These are phyloP conservation scores for Tachysurus fulvidraco DNA, from an alignment of 2,113 vertebrate species.

Conservation along the genomic window DNA sequence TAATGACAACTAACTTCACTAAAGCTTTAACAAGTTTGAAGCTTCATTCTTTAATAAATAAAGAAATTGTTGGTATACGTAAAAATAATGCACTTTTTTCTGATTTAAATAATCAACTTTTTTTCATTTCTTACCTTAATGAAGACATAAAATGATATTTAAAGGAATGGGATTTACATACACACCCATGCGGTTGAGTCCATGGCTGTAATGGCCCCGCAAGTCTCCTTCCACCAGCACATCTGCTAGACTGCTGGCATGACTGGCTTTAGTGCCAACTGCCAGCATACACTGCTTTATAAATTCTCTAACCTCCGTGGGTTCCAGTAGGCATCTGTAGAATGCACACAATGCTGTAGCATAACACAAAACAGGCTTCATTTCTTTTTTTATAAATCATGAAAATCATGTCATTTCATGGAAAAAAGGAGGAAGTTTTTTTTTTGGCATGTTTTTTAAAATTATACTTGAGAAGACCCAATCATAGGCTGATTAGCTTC, in stretches of 20 bases:
- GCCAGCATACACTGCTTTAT: slow-evolving; percentile 71
- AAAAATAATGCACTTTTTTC: background rate
- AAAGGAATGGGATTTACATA: background rate
- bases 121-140: background rate
- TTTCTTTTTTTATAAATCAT: background rate
- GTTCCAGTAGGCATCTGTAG: slow-evolving; percentile 71
- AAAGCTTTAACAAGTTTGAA: no score
- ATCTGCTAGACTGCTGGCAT: slow-evolving; percentile 71
- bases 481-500: background rate
- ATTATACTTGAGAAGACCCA: background rate
- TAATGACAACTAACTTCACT: background rate
- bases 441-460: background rate
- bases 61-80: no score
- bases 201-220: slow-evolving; percentile 78
- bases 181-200: slow-evolving; percentile 77
- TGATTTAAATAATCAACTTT: background rate
- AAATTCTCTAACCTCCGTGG: slow-evolving; percentile 68
- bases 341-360: background rate
- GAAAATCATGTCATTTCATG: no score
- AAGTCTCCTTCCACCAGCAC: slow-evolving; percentile 75
- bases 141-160: background rate
- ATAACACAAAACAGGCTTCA: background rate
- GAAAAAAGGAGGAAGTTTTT: no score
- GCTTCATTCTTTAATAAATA: background rate
- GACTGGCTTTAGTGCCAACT: slow-evolving; percentile 67